Evolutionary conservation across 2,113 vertebrate genomes (phyloP).

Genomic region (Grammomys surdaster): DNA sequence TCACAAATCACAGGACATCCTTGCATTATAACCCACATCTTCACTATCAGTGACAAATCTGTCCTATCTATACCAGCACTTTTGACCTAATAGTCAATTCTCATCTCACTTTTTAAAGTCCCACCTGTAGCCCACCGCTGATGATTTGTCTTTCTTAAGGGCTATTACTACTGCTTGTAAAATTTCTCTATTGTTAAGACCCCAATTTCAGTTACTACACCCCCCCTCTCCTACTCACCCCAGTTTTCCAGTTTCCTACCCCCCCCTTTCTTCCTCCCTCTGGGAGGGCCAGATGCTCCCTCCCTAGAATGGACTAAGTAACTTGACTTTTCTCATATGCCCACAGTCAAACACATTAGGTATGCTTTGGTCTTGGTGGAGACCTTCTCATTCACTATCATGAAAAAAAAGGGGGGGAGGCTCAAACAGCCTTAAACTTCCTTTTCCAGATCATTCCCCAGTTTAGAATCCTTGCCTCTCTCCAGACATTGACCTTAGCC

Average conservation of each 20-base stretch:
- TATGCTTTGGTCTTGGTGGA: not conserved
- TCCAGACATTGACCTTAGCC: not conserved
- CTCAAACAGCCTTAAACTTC: no score
- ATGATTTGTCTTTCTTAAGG: not conserved
- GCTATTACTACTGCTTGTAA: not conserved
- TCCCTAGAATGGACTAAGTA: not conserved
- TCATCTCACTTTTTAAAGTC: not conserved
- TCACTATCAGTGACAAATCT: not conserved
- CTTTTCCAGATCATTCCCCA: not conserved
- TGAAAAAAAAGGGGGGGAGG: not conserved
- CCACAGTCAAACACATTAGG: not conserved
- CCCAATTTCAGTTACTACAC: not conserved
- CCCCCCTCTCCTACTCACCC: not conserved
- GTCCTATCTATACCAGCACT: not conserved
- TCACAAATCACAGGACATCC: not conserved
- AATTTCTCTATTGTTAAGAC: not conserved
- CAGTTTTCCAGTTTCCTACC: no score
- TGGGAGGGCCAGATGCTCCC: not conserved
- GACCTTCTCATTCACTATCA: not conserved
- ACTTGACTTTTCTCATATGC: not conserved
- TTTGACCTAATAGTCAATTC: not conserved
- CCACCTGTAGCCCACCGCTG: not conserved
- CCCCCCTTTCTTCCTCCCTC: no score
- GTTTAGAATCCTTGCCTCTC: not conserved
- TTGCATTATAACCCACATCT: not conserved